These are phyloP conservation scores for Sarcophaga variegata DNA, from an alignment of 2,888 invertebrate species.

Conservation along the genomic window DNA sequence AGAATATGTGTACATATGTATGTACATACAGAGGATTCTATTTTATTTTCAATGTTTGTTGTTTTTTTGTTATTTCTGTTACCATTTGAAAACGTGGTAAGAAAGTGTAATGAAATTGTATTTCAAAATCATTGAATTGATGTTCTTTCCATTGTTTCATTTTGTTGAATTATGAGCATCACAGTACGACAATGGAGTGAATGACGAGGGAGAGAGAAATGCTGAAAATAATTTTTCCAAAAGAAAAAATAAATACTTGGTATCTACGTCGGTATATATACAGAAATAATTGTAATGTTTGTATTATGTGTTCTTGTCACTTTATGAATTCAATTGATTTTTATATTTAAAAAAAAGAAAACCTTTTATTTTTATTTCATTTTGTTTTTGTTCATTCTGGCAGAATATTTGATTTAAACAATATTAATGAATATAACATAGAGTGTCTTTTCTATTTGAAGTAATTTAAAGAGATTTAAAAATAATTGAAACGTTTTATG, in stretches of 20 bases:
- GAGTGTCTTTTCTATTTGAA: neutral
- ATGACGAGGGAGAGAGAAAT: neutral
- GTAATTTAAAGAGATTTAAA: too few relatives aligned
- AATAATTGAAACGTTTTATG: too few relatives aligned
- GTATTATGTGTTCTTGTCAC: constrained; percentile 18
- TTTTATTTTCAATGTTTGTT: constrained; percentile 11
- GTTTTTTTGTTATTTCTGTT: neutral
- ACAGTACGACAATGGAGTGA: neutral
- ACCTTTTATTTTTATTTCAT: neutral
- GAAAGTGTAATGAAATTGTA: constrained; percentile 1
- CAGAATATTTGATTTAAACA: neutral
- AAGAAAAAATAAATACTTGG: neutral
- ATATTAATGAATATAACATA: neutral
- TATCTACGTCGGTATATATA: neutral
- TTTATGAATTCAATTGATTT: constrained; percentile 18
- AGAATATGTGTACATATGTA: neutral
- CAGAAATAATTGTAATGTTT: constrained; percentile 12
- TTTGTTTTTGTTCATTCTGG: neutral
- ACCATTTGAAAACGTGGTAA: constrained; percentile 1
- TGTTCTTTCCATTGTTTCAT: constrained; percentile 36
- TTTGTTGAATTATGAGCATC: constrained; percentile 30
- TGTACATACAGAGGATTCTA: neutral
- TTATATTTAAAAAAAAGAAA: neutral
- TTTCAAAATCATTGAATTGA: constrained; percentile 34
- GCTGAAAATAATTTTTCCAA: neutral